These are phyloP conservation scores for Sinocyclocheilus anshuiensis DNA, from an alignment of 2,113 vertebrate species.

Conservation along the genomic window DNA sequence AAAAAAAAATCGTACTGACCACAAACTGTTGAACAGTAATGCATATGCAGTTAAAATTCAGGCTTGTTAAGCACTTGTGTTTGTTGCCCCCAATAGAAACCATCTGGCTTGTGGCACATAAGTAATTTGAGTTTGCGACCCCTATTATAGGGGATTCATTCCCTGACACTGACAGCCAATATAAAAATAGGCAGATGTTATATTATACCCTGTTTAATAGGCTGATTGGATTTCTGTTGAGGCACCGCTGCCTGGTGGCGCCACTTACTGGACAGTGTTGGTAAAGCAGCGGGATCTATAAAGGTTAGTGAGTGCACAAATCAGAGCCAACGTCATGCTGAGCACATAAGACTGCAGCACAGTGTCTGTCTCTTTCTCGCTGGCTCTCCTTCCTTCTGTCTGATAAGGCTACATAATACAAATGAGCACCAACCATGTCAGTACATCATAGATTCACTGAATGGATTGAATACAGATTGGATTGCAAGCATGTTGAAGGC, in stretches of 20 bases:
- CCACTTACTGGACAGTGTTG: constrained; percentile 60
- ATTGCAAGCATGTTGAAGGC: not conserved
- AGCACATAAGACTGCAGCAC: constrained; percentile 72
- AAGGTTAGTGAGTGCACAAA: constrained; percentile 35
- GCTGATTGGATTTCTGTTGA: not conserved
- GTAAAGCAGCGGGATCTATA: not conserved
- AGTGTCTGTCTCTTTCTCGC: constrained; percentile 49
- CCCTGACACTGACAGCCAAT: not conserved
- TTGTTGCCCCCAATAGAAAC: not conserved
- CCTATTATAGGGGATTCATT: not conserved
- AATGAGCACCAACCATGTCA: constrained; percentile 25
- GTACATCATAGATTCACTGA: constrained; percentile 9
- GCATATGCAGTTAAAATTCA: not conserved
- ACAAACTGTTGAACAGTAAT: not conserved
- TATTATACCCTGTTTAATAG: constrained; percentile 3
- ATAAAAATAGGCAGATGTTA: not conserved
- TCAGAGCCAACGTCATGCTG: constrained; percentile 66
- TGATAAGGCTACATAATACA: constrained; percentile 28
- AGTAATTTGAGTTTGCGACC: too few relatives aligned
- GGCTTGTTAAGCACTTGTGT: not conserved
- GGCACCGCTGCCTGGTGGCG: constrained; percentile 38
- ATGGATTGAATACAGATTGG: constrained; percentile 33
- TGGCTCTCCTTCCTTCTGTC: constrained; percentile 12
- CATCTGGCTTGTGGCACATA: not conserved
- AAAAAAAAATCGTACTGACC: too few relatives aligned